Evolutionary conservation across 1,140 invertebrate species (phyloP).

Genomic region (Saccostrea echinata): DNA sequence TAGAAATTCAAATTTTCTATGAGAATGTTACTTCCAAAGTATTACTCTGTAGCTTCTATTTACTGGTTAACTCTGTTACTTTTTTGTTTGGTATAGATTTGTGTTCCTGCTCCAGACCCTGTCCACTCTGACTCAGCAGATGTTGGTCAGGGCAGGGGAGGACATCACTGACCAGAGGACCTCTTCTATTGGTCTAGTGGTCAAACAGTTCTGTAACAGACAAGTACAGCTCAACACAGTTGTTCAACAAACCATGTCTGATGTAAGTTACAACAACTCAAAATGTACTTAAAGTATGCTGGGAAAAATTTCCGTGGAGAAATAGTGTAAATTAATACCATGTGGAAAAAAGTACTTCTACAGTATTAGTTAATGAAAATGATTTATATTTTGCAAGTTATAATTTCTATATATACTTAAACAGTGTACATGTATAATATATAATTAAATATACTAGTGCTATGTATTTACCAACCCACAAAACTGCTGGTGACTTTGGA

Average conservation of each 20-base stretch:
- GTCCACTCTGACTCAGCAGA: constrained; percentile 65
- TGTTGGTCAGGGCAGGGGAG: constrained; percentile 57
- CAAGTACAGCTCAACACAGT: constrained; percentile 70
- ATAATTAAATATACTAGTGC: no score
- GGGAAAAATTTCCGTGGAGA: background rate
- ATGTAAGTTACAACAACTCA: constrained; percentile 65
- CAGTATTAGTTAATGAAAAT: no score
- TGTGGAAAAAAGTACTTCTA: no score
- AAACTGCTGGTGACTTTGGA: no score
- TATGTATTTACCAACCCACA: no score
- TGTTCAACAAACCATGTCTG: constrained; percentile 70
- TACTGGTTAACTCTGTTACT: background rate
- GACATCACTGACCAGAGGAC: constrained; percentile 49
- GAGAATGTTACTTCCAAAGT: background rate
- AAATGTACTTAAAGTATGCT: no score
- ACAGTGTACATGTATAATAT: no score
- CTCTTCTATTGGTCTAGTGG: constrained; percentile 74
- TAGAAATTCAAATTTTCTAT: no score
- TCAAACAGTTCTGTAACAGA: constrained; percentile 74
- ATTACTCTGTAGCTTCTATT: background rate
- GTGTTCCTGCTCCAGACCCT: constrained; percentile 74
- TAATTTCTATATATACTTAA: no score
- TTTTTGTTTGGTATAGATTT: constrained; percentile 68
- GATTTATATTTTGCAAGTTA: no score
- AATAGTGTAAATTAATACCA: no score